phyloP scores from a whole-genome alignment of 2,888 invertebrate genomes.

The Apamea anceps region DNA sequence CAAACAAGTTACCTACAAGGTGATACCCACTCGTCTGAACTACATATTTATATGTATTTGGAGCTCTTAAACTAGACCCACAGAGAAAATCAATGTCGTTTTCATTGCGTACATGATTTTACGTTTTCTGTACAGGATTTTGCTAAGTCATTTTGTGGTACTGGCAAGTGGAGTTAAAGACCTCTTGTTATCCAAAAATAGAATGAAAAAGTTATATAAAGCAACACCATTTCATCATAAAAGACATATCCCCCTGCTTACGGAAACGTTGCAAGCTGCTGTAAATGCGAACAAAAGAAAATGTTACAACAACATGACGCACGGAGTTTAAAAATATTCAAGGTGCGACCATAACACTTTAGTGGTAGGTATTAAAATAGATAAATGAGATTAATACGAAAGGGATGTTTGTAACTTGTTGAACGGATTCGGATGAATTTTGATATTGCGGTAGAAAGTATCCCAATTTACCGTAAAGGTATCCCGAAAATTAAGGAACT shows the following conservation, averaged over 20 bases:
- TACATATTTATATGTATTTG: slow-evolving; percentile 48
- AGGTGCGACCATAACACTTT: slow-evolving; percentile 20
- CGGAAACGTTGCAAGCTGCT: slow-evolving; percentile 6
- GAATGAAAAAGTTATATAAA: slow-evolving; percentile 22
- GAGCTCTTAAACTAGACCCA: slow-evolving; percentile 33
- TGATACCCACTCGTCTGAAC: slow-evolving; percentile 47
- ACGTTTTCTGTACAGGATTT: neutral
- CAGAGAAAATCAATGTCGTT: slow-evolving; percentile 33
- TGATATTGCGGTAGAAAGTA: slow-evolving; percentile 48
- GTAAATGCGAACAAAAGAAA: slow-evolving; percentile 16
- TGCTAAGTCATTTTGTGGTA: neutral
- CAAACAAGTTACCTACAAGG: slow-evolving; percentile 35
- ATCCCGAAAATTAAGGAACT: slow-evolving; percentile 36
- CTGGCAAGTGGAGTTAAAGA: neutral
- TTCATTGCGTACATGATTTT: slow-evolving; percentile 19
- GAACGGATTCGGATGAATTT: slow-evolving; percentile 42
- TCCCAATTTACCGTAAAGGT: slow-evolving; percentile 42
- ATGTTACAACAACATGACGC: slow-evolving; percentile 28
- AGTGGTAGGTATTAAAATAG: slow-evolving; percentile 18
- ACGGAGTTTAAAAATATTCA: slow-evolving; percentile 15
- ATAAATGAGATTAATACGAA: slow-evolving; percentile 34
- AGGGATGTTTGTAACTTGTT: slow-evolving; percentile 38
- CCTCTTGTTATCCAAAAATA: slow-evolving; percentile 23
- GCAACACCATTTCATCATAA: neutral
- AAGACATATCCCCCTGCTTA: slow-evolving; percentile 10